Percentiles rank a stretch among this genome's conserved stretches.
These are phyloP conservation scores for Gastracanthus pulcherrimus DNA, from an alignment of 2,888 invertebrate species.

Conservation along the genomic window DNA sequence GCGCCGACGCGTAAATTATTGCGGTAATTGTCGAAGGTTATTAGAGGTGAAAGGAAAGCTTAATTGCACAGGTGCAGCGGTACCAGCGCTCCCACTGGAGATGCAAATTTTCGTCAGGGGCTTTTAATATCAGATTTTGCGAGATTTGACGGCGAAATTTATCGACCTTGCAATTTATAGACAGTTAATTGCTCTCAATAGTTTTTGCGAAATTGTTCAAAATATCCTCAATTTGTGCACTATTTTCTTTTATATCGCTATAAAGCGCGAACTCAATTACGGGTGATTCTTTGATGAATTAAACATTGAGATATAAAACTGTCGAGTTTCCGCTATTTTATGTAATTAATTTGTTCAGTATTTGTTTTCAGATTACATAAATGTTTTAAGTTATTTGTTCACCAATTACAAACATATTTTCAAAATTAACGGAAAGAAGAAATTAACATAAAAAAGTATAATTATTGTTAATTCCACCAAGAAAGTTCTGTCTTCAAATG, in stretches of 20 bases:
- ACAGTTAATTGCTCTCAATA: background rate
- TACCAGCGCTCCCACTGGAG: background rate
- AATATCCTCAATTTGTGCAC: background rate
- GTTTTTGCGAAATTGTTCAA: constrained; percentile 2
- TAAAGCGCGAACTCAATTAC: background rate
- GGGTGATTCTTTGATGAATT: background rate
- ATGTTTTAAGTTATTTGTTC: too few relatives aligned
- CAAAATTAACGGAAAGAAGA: too few relatives aligned
- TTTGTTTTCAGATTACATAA: too few relatives aligned
- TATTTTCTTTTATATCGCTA: background rate
- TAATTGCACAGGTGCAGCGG: constrained; percentile 15
- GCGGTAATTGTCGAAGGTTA: constrained; percentile 27
- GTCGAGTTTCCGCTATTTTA: background rate
- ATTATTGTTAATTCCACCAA: background rate
- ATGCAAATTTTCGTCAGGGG: constrained; percentile 26
- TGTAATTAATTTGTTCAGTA: too few relatives aligned
- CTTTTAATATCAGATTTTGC: constrained; percentile 21
- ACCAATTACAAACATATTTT: background rate
- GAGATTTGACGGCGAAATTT: constrained; percentile 5
- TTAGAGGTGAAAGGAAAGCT: constrained; percentile 42
- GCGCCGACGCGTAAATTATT: constrained; percentile 36
- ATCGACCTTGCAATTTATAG: constrained; percentile 8
- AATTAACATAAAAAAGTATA: too few relatives aligned
- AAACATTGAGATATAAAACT: background rate
- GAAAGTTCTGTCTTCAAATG: background rate